phyloP scores from a whole-genome alignment of 1,140 invertebrate species.

The Caenorhabditis latens region DNA sequence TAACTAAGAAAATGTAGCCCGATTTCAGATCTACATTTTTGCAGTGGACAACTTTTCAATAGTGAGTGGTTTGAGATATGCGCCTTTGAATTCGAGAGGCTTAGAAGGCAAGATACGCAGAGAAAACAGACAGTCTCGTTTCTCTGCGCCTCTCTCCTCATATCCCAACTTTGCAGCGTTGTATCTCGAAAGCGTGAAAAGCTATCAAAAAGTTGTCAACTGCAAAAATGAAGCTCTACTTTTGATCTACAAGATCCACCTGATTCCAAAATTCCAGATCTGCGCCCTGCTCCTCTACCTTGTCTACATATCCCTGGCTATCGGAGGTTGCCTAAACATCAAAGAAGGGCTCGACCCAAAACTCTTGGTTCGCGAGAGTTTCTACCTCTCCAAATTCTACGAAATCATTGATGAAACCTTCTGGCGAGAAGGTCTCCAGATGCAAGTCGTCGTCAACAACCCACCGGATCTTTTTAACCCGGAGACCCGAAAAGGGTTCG shows the following conservation, averaged over 20 bases:
- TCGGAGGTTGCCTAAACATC: conserved; percentile 89
- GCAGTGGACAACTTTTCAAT: too few species aligned
- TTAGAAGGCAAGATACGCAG: too few species aligned
- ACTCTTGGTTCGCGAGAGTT: conserved; percentile 70
- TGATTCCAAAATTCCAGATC: conserved; percentile 72
- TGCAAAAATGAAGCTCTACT: neutral
- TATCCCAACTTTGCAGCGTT: too few species aligned
- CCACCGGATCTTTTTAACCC: conserved; percentile 73
- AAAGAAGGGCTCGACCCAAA: conserved; percentile 80
- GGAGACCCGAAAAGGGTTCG: conserved; percentile 62
- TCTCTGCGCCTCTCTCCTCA: too few species aligned
- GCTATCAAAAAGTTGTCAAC: neutral
- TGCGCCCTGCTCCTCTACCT: conserved; percentile 86
- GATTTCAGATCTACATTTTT: too few species aligned
- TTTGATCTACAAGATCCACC: too few species aligned
- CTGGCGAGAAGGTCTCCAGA: conserved; percentile 77
- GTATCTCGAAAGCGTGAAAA: too few species aligned
- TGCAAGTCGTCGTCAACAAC: conserved; percentile 78
- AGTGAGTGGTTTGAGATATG: too few species aligned
- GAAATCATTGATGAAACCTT: conserved; percentile 80
- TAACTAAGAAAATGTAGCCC: too few species aligned
- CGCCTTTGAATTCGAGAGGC: too few species aligned
- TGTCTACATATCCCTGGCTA: conserved; percentile 86
- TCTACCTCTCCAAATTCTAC: conserved; percentile 77
- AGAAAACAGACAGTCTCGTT: too few species aligned